Evolutionary conservation across 1,140 invertebrate species (phyloP).

Genomic region (Cylas formicarius): DNA sequence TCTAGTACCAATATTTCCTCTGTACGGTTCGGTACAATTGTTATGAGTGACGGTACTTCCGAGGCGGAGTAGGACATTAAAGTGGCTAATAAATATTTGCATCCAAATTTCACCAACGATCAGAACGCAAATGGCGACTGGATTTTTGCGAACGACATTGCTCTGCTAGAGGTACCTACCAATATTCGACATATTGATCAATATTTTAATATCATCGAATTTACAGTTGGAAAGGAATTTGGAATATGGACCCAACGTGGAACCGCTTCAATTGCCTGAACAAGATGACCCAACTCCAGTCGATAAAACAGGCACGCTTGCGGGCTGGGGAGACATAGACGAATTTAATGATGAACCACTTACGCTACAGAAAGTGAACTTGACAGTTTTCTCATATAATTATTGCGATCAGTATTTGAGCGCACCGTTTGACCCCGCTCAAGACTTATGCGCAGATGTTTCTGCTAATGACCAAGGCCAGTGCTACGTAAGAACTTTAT

Average conservation of each 20-base stretch:
- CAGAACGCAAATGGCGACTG: no score
- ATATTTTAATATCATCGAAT: no score
- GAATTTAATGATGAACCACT: neutral
- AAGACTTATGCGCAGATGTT: conserved; percentile 5
- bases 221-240: no score
- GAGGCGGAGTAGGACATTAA: neutral
- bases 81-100: neutral
- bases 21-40: neutral
- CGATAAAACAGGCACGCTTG: no score
- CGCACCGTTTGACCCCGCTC: neutral
- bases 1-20: no score
- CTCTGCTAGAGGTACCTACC: no score
- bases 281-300: no score
- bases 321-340: conserved; percentile 5
- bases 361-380: conserved; percentile 5
- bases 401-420: conserved; percentile 1
- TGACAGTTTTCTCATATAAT: conserved; percentile 6
- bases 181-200: no score
- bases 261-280: no score
- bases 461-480: conserved; percentile 3
- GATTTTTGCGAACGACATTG: no score
- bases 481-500: conserved; percentile 10
- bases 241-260: no score
- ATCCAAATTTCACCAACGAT: no score
- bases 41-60: conserved; percentile 1